Evolutionary conservation across 2,888 invertebrate genomes (phyloP), one percentile per base, ranked within the genome.

Genomic region (Hedychridium roseum): DNA sequence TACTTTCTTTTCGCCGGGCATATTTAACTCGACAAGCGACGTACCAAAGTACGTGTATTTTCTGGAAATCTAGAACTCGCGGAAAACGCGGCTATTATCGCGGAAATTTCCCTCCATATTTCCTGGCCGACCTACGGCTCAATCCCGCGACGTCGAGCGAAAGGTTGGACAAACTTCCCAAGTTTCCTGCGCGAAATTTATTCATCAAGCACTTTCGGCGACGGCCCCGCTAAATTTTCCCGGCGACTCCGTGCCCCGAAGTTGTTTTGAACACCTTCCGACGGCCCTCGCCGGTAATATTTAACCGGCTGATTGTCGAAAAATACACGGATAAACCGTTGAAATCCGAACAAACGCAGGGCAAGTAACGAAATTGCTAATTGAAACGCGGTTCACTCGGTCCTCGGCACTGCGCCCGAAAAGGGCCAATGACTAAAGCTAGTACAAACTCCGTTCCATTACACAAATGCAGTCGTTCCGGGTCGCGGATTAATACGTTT

Each of bases 101-200:
- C n/a, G n/a, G n/a, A n/a, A n/a, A n/a, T n/a, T n/a, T n/a, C n/a
- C n/a, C n/a, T n/a, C 36, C 43, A 43, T 54, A 26, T 38, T 32
- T 40, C 44, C 39, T 47, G 30, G 17, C 28, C 21, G 35, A 43
- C 23, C 35, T 30, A 27, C 40, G 28, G 34, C n/a, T 45, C 41
- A 41, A 14, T 50, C 35, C 31, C 41, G 40, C 48, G 20, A 37
- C 40, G 20, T 36, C 32, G 37, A 30, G 47, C 49, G 43, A 40
- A 34, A 43, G 50, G 49, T 43, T 44, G 44, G 54, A 46, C 54
- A 57, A 55, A 61, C 51, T 58, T 58, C 41, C 16, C n/a, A 44
- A 64, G 56, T 63, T 57, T 44, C 43, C 46, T 34, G 47, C 43
- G 45, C 50, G 44, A 54, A 60, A 64, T 66, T 60, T 56, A 64